A percentile compares a stretch with the other conserved stretches of the same genome.
Conservation (phyloP, 2,113 vertebrate genomes). For the Cyanoderma ruficeps region DNA sequence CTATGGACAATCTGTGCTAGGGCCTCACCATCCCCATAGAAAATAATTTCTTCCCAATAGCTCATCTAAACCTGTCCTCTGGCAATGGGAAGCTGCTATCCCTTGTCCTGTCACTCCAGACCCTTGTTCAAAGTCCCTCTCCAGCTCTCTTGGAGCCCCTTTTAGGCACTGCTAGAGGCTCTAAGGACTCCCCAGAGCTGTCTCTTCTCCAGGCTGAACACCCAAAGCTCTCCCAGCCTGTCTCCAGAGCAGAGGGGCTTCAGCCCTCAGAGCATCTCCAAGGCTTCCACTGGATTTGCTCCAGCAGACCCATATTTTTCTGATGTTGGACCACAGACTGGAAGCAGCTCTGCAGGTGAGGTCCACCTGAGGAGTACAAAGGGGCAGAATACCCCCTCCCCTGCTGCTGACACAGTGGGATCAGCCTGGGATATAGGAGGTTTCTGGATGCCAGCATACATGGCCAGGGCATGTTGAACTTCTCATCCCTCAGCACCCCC, state of each 20-base stretch:
- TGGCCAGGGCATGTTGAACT: not conserved
- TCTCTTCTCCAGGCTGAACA: no score
- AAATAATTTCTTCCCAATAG: not conserved
- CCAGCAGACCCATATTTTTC: not conserved
- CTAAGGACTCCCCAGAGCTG: not conserved
- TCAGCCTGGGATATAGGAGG: not conserved
- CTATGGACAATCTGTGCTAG: not conserved
- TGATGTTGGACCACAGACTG: not conserved
- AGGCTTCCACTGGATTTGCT: accelerated
- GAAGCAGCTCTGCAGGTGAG: not conserved
- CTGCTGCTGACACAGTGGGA: not conserved
- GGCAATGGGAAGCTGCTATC: not conserved
- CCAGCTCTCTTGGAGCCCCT: not conserved
- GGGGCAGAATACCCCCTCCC: not conserved
- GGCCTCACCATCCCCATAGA: not conserved
- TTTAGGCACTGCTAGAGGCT: not conserved
- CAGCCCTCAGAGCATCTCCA: not conserved
- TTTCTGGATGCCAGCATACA: not conserved
- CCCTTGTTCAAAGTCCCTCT: not conserved
- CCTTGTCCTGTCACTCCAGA: not conserved
- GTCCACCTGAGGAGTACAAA: not conserved
- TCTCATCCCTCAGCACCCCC: not conserved
- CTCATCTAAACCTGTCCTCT: not conserved
- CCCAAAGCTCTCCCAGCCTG: not conserved
- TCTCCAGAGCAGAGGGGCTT: not conserved